Evolutionary conservation across 2,113 vertebrate genomes (phyloP).

Genomic region (Podarcis cretensis): DNA sequence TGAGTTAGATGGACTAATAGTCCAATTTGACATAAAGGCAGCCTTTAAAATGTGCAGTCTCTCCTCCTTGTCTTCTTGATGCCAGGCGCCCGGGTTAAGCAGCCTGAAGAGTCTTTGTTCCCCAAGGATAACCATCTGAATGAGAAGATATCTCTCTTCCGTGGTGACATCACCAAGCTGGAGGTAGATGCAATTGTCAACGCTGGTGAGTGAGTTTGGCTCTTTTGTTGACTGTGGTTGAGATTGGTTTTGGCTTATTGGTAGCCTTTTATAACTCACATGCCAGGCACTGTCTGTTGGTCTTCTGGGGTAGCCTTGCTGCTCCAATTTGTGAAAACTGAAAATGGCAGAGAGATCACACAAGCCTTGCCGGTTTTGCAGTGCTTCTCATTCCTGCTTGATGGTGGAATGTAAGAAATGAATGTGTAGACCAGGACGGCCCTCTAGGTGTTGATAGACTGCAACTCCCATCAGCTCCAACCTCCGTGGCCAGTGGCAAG

Average conservation of each 20-base stretch:
- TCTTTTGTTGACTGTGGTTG: not conserved
- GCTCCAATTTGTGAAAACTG: not conserved
- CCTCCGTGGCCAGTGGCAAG: too few species aligned
- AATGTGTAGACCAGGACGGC: too few species aligned
- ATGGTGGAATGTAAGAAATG: not conserved
- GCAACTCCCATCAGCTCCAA: too few species aligned
- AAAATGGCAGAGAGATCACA: not conserved
- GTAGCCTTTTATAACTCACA: too few species aligned
- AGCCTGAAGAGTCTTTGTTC: slow-evolving; percentile 63
- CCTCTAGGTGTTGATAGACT: too few species aligned
- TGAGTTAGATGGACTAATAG: too few species aligned
- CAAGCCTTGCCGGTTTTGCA: not conserved
- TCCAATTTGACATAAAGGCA: too few species aligned
- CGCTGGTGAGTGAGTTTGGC: slow-evolving; percentile 77
- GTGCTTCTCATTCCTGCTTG: not conserved
- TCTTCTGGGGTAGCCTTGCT: not conserved
- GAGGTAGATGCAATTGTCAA: slow-evolving; percentile 89
- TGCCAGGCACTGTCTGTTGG: not conserved
- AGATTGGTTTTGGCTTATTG: not conserved
- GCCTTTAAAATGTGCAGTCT: not conserved
- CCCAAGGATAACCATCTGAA: slow-evolving; percentile 78
- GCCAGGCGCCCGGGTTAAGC: slow-evolving; percentile 46
- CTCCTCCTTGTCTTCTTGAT: not conserved
- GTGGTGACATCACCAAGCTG: slow-evolving; percentile 87
- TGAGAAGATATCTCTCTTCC: slow-evolving; percentile 85